Base-by-base conservation (phyloP, 2,888 invertebrate genomes). In the Ophion ellenae region DNA sequence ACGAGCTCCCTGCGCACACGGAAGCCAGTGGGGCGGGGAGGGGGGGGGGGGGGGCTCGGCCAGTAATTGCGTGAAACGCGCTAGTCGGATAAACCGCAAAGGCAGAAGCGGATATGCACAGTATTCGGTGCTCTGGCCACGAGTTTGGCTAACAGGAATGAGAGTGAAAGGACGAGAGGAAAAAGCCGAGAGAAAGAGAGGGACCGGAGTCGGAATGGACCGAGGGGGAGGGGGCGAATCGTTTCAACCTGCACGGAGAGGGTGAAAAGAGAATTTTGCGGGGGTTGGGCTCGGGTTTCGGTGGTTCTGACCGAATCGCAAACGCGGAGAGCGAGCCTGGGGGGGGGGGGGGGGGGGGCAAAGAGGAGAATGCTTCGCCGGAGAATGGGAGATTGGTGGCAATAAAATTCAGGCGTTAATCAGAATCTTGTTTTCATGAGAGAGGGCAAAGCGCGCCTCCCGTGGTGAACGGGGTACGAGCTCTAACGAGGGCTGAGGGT, bases 351-450 rank as follows among this genome's bases (percentile, higher is more conserved):
- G 36, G 36, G 64, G 70, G 75, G 47, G 40, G 14, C 2, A 17
- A 20, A 71, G 74, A 64, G 57, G 70, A 63, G 81, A 32, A 74
- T 57, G n/a, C 57, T 47, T 67, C 47, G 59, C 53, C 69, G 66
- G 77, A 47, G 84, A 81, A 59, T 78, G 74, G 69, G 57, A 81
- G 85, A 79, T 84, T 85, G 87, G 80, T 87, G 86, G 86, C 90
- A 89, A 91, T 92, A 91, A 91, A 92, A 92, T 92, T 92, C 90
- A 89, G 90, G 90, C 91, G 90, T 92, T 92, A 91, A 92, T 92
- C 92, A 91, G 91, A 92, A 91, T 92, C 91, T 91, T 91, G 91
- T 92, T 91, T 91, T 89, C 89, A 89, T 88, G 82, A 75, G 81
- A 87, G 86, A 84, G 73, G 76, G 70, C 71, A 78, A 47, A 83